A percentile compares a stretch with the other conserved stretches of the same genome.
These are phyloP conservation scores for Bradypus variegatus DNA, from an alignment of 2,797 vertebrate species.

Conservation along the genomic window DNA sequence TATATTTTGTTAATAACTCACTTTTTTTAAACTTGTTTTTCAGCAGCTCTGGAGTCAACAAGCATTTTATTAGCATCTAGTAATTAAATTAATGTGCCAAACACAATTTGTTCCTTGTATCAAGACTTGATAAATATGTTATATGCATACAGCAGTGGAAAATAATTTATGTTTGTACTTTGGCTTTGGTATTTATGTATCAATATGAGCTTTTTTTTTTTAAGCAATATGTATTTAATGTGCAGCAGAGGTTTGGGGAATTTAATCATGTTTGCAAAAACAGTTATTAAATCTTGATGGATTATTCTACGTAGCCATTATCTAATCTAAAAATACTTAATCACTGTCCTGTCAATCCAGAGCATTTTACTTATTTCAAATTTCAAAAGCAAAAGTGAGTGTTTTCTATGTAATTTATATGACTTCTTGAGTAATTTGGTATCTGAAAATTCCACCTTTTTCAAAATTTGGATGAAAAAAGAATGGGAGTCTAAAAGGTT, in stretches of 20 bases:
- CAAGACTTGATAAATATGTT: neutral
- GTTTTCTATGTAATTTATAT: neutral
- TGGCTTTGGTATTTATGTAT: neutral
- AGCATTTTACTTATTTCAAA: neutral
- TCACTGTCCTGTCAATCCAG: neutral
- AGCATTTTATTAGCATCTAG: neutral
- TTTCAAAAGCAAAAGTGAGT: conserved; percentile 14
- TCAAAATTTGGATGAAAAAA: neutral
- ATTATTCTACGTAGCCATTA: neutral
- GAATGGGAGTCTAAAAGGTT: neutral
- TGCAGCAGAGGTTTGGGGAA: neutral
- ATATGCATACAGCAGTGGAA: neutral
- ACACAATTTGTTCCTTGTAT: conserved; percentile 26
- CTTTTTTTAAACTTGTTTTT: neutral
- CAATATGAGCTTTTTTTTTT: conserved; percentile 22
- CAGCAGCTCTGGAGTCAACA: neutral
- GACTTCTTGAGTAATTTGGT: neutral
- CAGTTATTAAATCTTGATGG: neutral
- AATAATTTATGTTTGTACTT: neutral
- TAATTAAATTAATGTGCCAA: conserved; percentile 17
- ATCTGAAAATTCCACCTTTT: conserved; percentile 4
- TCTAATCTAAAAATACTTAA: neutral
- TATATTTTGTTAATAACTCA: neutral
- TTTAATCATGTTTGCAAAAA: conserved; percentile 29
- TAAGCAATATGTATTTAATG: conserved; percentile 4